These are phyloP conservation scores for Drosophila arizonae DNA, from an alignment of 1,140 invertebrate genomes.

Conservation along the genomic window DNA sequence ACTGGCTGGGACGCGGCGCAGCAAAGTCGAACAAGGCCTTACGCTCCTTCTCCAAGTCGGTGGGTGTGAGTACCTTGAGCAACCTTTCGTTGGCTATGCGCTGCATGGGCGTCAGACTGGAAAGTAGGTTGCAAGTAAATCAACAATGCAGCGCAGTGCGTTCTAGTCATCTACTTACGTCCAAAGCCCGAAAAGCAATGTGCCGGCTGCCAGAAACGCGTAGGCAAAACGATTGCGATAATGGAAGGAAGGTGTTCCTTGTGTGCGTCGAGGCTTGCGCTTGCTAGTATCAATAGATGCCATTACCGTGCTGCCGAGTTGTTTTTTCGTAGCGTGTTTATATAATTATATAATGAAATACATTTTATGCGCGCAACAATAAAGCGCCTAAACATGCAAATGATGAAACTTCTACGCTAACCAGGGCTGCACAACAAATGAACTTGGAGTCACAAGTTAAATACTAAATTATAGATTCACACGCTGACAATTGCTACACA, in stretches of 20 bases:
- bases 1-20: conserved; percentile 45
- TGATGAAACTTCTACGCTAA: neutral
- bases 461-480: neutral
- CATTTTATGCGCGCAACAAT: conserved; percentile 51
- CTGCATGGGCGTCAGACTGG: conserved; percentile 65
- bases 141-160: neutral
- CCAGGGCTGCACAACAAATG: conserved; percentile 32
- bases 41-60: conserved; percentile 64
- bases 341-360: conserved; percentile 67
- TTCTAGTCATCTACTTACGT: conserved; percentile 38
- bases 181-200: conserved; percentile 60
- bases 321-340: neutral
- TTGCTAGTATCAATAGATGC: conserved; percentile 66
- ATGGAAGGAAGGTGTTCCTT: conserved; percentile 72
- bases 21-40: conserved; percentile 56
- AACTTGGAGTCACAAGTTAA: neutral
- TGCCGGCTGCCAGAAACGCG: conserved; percentile 58
- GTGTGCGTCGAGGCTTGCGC: conserved; percentile 76
- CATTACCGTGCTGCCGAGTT: conserved; percentile 59
- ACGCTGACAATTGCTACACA: neutral
- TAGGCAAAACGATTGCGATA: conserved; percentile 77
- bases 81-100: conserved; percentile 61
- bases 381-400: conserved; percentile 17
- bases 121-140: neutral
- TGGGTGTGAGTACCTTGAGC: conserved; percentile 18